Evolutionary conservation across 35 echinoderm and acorn worm species (phyloP).

Genomic region (Patiria miniata): DNA sequence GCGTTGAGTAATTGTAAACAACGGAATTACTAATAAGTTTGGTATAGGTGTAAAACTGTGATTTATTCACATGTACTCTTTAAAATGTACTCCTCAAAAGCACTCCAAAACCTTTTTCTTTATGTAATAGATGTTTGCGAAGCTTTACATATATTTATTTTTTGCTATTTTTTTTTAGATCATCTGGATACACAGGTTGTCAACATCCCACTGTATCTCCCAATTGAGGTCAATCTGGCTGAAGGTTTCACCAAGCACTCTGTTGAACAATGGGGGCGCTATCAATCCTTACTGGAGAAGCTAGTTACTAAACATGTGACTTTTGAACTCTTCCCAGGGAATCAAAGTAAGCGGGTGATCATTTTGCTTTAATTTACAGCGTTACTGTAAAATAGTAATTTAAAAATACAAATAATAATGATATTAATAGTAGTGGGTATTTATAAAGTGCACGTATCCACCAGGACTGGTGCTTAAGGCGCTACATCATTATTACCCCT

Average conservation of each 20-base stretch:
- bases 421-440: background rate
- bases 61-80: too few relatives aligned
- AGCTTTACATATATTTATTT: too few relatives aligned
- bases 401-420: background rate
- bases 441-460: too few relatives aligned
- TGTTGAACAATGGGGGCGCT: slow-evolving; percentile 75
- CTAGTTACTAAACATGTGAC: slow-evolving; percentile 85
- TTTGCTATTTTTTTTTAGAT: slow-evolving; percentile 53
- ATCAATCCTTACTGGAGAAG: slow-evolving; percentile 76
- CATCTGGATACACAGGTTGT: slow-evolving; percentile 88
- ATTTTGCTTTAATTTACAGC: background rate
- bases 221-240: slow-evolving; percentile 70
- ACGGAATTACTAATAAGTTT: too few relatives aligned
- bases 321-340: slow-evolving; percentile 77
- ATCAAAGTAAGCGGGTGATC: slow-evolving; percentile 69
- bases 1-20: too few relatives aligned
- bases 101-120: too few relatives aligned
- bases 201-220: slow-evolving; percentile 84
- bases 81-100: too few relatives aligned
- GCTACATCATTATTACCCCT: too few relatives aligned
- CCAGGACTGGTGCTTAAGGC: too few relatives aligned
- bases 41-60: too few relatives aligned
- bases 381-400: background rate
- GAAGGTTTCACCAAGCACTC: slow-evolving; percentile 71
- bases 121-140: too few relatives aligned